These are phyloP conservation scores for Smittia aterrima DNA, from an alignment of 2,888 invertebrate species.

Conservation along the genomic window DNA sequence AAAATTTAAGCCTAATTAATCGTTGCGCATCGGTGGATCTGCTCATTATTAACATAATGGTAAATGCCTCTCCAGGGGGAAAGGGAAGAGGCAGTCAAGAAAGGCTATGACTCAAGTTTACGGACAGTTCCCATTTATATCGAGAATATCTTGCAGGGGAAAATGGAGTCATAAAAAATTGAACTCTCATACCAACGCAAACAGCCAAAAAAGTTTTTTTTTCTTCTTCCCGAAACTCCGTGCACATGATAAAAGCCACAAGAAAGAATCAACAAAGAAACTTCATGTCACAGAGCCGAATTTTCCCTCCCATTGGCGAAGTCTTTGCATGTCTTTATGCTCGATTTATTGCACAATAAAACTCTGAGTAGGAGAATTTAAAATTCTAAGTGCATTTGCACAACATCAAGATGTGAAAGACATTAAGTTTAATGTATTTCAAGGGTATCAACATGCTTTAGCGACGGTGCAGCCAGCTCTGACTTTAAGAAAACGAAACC, in stretches of 20 bases:
- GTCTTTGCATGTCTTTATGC: slow-evolving; percentile 37
- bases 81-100: neutral
- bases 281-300: slow-evolving; percentile 28
- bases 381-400: slow-evolving; percentile 37
- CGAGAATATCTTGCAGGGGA: neutral
- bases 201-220: no score
- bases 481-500: neutral
- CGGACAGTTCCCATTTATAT: slow-evolving; percentile 13
- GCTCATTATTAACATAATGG: slow-evolving; percentile 19
- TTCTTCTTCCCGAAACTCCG: no score
- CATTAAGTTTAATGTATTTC: slow-evolving; percentile 11
- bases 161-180: slow-evolving; percentile 12
- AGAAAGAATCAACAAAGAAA: slow-evolving; percentile 34
- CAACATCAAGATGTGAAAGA: slow-evolving; percentile 34
- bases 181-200: neutral
- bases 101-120: slow-evolving; percentile 8
- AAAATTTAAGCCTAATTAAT: slow-evolving; percentile 40
- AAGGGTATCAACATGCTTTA: slow-evolving; percentile 5
- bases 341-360: slow-evolving; percentile 29
- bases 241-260: slow-evolving; percentile 35
- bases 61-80: no score
- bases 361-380: neutral
- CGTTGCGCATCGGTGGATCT: slow-evolving; percentile 32
- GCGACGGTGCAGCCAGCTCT: slow-evolving; percentile 1
- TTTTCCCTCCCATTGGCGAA: slow-evolving; percentile 11